These are phyloP conservation scores for Amblyteles armatorius DNA, from an alignment of 2,888 invertebrate species.

Conservation along the genomic window DNA sequence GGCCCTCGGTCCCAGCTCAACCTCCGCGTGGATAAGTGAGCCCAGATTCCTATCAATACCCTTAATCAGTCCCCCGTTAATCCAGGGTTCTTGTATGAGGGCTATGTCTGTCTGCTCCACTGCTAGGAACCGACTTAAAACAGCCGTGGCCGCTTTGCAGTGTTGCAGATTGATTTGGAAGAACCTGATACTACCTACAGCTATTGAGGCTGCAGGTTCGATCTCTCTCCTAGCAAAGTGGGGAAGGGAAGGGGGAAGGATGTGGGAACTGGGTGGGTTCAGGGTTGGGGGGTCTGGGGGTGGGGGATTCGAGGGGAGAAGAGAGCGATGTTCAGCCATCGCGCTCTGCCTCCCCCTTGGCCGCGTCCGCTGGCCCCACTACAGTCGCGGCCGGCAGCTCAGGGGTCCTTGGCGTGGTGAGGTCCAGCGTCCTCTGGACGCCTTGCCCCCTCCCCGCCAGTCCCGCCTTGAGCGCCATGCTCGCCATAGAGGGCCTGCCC, in stretches of 20 bases:
- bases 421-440: neutral
- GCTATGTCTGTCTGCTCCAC: conserved; percentile 48
- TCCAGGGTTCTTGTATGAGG: conserved; percentile 57
- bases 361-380: neutral
- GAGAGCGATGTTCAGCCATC: neutral
- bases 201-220: neutral
- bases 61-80: conserved; percentile 16
- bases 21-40: neutral
- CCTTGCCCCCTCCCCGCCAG: neutral
- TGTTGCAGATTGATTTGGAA: conserved; percentile 60
- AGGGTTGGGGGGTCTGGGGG: neutral
- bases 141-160: conserved; percentile 54
- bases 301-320: neutral
- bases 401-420: neutral
- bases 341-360: neutral
- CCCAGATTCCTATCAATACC: conserved; percentile 9
- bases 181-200: conserved; percentile 1
- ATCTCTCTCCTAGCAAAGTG: neutral
- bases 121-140: conserved; percentile 39
- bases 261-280: neutral
- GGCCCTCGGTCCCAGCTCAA: conserved; percentile 40
- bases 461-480: neutral
- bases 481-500: neutral
- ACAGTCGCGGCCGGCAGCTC: neutral
- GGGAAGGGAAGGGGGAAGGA: neutral